phyloP scores from a whole-genome alignment of 2,888 invertebrate species.

The Xestoiulus laeticollis region DNA sequence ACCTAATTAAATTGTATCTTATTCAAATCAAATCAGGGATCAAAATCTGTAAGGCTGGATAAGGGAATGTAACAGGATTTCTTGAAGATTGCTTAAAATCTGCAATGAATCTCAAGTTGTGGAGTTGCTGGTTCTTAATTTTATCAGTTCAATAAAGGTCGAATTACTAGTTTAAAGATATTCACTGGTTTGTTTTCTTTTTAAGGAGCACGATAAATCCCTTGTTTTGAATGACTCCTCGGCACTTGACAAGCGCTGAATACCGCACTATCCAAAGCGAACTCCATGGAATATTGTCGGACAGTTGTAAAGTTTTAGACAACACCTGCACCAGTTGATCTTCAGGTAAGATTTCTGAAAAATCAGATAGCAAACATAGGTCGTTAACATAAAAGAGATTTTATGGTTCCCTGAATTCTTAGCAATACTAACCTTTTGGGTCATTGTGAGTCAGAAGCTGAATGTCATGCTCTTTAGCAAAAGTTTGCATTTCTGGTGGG shows the following conservation, averaged over 20 bases:
- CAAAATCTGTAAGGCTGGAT: not conserved
- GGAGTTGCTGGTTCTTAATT: not conserved
- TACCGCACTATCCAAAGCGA: constrained; percentile 83
- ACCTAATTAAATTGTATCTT: not conserved
- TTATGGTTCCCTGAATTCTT: not conserved
- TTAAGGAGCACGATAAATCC: constrained; percentile 74
- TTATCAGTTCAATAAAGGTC: not conserved
- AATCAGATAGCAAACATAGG: not conserved
- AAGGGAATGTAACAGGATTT: not conserved
- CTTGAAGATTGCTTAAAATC: not conserved
- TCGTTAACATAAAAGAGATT: not conserved
- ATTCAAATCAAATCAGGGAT: not conserved
- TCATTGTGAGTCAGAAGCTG: constrained; percentile 96
- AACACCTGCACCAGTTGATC: constrained; percentile 58
- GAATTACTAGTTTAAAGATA: not conserved
- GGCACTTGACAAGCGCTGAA: constrained; percentile 87
- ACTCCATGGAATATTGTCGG: constrained; percentile 69
- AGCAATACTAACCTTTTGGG: constrained; percentile 74
- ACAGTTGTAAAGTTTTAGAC: constrained; percentile 67
- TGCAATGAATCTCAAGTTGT: not conserved
- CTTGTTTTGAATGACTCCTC: constrained; percentile 89
- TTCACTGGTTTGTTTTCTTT: constrained; percentile 35
- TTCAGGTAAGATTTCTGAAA: constrained; percentile 68
- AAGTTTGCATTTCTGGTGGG: constrained; percentile 86
- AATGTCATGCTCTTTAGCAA: constrained; percentile 89